Evolutionary conservation across 2,797 vertebrate species (phyloP).

Genomic region (Eulemur albifrons): DNA sequence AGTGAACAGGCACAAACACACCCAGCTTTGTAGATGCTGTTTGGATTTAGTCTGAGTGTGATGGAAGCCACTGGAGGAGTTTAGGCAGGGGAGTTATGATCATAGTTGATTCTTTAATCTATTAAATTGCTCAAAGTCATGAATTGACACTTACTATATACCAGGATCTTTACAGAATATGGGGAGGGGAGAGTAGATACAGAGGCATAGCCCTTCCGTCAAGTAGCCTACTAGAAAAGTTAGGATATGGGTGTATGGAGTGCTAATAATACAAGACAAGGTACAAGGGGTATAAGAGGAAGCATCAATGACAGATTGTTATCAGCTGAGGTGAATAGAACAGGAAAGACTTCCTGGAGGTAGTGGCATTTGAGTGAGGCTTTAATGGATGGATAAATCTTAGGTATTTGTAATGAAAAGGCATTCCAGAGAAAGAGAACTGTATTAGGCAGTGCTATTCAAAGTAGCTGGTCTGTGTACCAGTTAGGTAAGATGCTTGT

Average conservation of each 20-base stretch:
- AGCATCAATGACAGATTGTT: not conserved
- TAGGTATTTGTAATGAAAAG: not conserved
- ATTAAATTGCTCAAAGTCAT: not conserved
- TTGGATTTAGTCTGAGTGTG: not conserved
- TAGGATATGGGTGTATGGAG: not conserved
- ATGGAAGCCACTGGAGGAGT: not conserved
- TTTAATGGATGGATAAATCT: not conserved
- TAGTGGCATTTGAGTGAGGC: not conserved
- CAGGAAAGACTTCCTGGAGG: not conserved
- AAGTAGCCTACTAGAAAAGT: not conserved
- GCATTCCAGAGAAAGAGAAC: not conserved
- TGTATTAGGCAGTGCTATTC: not conserved
- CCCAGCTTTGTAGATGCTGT: not conserved
- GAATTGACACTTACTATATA: not conserved
- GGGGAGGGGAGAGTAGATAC: not conserved
- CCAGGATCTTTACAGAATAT: not conserved
- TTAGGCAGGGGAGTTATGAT: not conserved
- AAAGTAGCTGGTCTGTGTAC: not conserved
- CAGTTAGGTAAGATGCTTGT: not conserved
- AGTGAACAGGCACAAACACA: not conserved
- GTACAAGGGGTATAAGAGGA: not conserved
- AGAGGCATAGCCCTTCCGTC: not conserved
- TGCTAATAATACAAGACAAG: not conserved
- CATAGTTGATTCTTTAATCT: not conserved
- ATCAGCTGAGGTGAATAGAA: not conserved